Base-by-base conservation (phyloP, 1,140 invertebrate species). In the Proctacanthus coquilletti region DNA sequence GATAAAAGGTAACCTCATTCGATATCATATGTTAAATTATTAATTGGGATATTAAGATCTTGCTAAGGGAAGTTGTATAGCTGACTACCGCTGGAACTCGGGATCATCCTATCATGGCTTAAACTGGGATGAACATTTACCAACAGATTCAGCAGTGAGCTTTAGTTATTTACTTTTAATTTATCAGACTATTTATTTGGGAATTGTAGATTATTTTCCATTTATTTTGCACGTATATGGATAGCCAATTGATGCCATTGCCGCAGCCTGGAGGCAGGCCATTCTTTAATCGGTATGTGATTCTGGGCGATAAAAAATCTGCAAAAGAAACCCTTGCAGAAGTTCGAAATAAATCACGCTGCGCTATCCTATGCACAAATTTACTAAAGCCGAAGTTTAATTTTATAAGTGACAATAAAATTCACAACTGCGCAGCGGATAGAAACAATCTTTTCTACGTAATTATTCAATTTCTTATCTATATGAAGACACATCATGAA, bases 371-470 rank as follows among this genome's bases (percentile, higher is more conserved):
- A 20, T 45, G 45, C 8, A 56, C 49, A 21, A 50, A 48, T 43
- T 46, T 42, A 25, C 34, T 53, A 5, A 58, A 52, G 33, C 57
- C 57, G 10, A 58, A 56, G 41, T 58, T 60, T 21, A 60, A 60
- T 40, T 60, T 60, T n/a, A 58, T 60, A 11, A 60, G 56, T 36
- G 57, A 60, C 5, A 51, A 55, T 21, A 51, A 60, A 41, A 45
- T 60, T 38, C 57, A 60, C 40, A 56, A 52, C 27, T 58, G 56
- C 34, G 52, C 45, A 38, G 60, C 83, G 71, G 84, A 84, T 31
- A 66, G 81, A 34, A 86, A 85, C 57, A 88, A 88, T 59, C 61
- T 87, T 37, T 84, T 87, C 47, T 77, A 85, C 47, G 76, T 80
- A 4, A 64, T 87, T 5, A 56, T 87, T 21, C 65, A 86, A 33